phyloP scores from a whole-genome alignment of 2,797 vertebrate species.

The Anas capensis region DNA sequence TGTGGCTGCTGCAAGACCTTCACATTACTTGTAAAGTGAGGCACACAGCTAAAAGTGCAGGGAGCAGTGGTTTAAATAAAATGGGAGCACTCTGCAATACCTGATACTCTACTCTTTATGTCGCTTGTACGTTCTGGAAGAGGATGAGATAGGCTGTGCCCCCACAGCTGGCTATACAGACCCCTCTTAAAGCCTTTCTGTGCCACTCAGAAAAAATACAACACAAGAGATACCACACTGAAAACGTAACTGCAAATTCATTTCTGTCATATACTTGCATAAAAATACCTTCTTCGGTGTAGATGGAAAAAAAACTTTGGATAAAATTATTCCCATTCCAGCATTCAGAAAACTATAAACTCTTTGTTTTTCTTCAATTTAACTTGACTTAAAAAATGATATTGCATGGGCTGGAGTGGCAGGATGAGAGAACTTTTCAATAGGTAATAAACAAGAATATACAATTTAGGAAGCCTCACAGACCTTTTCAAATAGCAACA shows the following conservation, averaged over 20 bases:
- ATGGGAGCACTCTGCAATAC: background rate
- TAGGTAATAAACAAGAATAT: background rate
- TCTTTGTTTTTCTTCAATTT: background rate
- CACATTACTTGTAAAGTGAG: background rate
- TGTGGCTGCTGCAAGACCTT: background rate
- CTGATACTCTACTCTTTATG: background rate
- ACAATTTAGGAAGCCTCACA: background rate
- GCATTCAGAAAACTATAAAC: background rate
- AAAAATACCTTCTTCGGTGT: background rate
- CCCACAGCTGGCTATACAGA: background rate
- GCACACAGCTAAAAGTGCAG: background rate
- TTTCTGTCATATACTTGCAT: background rate
- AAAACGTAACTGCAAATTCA: background rate
- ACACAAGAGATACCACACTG: background rate
- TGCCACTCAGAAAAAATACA: background rate
- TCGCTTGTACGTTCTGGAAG: background rate
- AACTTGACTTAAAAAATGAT: background rate
- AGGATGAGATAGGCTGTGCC: background rate
- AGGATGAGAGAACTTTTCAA: background rate
- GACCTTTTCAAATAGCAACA: background rate
- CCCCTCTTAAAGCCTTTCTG: background rate
- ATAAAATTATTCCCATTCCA: background rate
- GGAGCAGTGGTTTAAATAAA: background rate
- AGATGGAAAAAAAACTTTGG: background rate
- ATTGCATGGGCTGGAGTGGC: background rate